Evolutionary conservation across 2,113 vertebrate genomes (phyloP).

Genomic region (Acanthochromis polyacanthus): DNA sequence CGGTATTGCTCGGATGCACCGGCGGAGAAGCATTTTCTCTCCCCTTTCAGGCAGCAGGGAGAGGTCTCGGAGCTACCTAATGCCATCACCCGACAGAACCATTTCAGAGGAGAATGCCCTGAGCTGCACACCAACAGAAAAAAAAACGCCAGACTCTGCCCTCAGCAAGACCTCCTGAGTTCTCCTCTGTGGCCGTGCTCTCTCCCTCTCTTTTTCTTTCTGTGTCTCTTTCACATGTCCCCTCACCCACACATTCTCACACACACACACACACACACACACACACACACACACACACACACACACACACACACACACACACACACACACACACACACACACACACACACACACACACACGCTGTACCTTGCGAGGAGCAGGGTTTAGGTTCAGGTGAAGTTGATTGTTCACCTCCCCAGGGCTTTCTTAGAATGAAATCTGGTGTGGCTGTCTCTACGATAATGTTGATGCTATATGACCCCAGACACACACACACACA

Average conservation of each 20-base stretch:
- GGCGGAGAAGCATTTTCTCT: slow-evolving; percentile 34
- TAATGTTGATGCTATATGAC: slow-evolving; percentile 65
- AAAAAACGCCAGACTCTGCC: slow-evolving; percentile 54
- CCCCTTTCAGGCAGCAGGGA: slow-evolving; percentile 35
- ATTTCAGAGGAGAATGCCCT: slow-evolving; percentile 62
- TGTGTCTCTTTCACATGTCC: no score
- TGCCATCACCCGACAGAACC: slow-evolving; percentile 52
- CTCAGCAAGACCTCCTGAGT: slow-evolving; percentile 64
- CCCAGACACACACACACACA: slow-evolving; percentile 17
- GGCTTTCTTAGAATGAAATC: slow-evolving; percentile 73
- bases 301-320: slow-evolving; percentile 24
- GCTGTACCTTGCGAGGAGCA: slow-evolving; percentile 20
- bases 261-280: slow-evolving; percentile 27
- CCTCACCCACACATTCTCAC: slow-evolving; percentile 10
- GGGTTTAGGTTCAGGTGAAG: slow-evolving; percentile 61
- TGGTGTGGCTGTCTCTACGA: slow-evolving; percentile 70
- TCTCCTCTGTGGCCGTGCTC: slow-evolving; percentile 37
- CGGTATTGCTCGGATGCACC: slow-evolving; percentile 1
- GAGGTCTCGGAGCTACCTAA: slow-evolving; percentile 59
- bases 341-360: slow-evolving; percentile 32
- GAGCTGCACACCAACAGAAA: slow-evolving; percentile 44
- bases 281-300: slow-evolving; percentile 25
- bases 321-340: slow-evolving; percentile 34
- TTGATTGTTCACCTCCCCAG: slow-evolving; percentile 60
- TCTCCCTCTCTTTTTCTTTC: slow-evolving; percentile 14